Percentiles rank a stretch among this genome's conserved stretches.
Evolutionary conservation across 1,140 invertebrate genomes (phyloP).

Genomic region (Anastrepha obliqua): DNA sequence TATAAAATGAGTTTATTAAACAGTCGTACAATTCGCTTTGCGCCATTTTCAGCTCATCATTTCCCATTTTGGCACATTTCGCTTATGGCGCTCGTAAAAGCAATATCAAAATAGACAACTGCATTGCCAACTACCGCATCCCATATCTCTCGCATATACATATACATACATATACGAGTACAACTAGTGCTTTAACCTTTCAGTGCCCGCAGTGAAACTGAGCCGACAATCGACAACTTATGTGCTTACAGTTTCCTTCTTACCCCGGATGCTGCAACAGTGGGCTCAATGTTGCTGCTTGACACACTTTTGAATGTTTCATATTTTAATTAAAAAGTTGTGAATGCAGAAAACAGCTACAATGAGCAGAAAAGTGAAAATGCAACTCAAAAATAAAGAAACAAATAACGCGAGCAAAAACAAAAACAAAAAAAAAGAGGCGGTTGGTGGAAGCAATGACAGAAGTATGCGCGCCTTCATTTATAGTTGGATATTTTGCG

Average conservation of each 20-base stretch:
- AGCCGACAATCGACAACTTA: constrained; percentile 1
- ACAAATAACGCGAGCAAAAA: not conserved
- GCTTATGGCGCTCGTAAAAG: constrained; percentile 14
- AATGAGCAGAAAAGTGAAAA: not conserved
- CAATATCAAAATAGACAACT: not conserved
- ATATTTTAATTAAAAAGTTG: constrained; percentile 54
- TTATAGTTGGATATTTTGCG: not conserved
- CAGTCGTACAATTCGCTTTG: not conserved
- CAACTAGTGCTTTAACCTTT: constrained; percentile 7
- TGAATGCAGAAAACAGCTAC: constrained; percentile 29
- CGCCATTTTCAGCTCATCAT: constrained; percentile 1
- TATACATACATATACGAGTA: not conserved
- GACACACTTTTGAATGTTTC: constrained; percentile 49
- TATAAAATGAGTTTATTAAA: no score
- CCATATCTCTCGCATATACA: not conserved
- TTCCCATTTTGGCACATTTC: constrained; percentile 27
- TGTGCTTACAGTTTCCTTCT: not conserved
- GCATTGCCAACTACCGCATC: not conserved
- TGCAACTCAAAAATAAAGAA: not conserved
- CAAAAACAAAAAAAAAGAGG: not conserved
- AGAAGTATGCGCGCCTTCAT: not conserved
- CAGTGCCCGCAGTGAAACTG: constrained; percentile 28
- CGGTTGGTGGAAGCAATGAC: not conserved
- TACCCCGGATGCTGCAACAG: constrained; percentile 11
- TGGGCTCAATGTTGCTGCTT: constrained; percentile 25